These are phyloP conservation scores for Craseonycteris thonglongyai DNA, from an alignment of 2,113 vertebrate genomes.

Conservation along the genomic window DNA sequence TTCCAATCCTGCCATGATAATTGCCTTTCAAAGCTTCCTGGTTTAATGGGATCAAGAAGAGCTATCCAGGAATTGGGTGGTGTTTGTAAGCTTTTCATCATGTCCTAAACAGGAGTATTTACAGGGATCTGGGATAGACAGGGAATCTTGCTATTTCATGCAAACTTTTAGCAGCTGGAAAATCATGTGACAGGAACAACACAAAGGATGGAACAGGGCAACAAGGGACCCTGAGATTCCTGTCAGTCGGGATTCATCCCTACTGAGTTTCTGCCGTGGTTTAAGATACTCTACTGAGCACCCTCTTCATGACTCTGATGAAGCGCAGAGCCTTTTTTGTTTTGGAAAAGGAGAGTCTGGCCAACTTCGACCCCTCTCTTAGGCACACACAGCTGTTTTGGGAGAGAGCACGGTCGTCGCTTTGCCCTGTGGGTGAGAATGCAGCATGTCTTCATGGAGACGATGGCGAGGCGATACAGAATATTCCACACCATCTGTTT, in stretches of 20 bases:
- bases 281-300: slow-evolving; percentile 55
- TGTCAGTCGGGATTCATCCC: slow-evolving; percentile 25
- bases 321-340: slow-evolving; percentile 60
- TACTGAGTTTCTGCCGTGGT: slow-evolving; percentile 10
- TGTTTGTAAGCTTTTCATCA: slow-evolving; percentile 68
- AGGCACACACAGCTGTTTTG: slow-evolving; percentile 74
- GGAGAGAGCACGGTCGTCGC: slow-evolving; percentile 72
- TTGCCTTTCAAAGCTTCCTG: slow-evolving; percentile 58
- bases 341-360: slow-evolving; percentile 67
- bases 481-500: slow-evolving; percentile 83
- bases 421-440: slow-evolving; percentile 73
- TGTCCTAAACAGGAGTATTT: slow-evolving; percentile 32
- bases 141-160: slow-evolving; percentile 28
- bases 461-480: slow-evolving; percentile 78
- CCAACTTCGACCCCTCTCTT: slow-evolving; percentile 62
- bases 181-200: slow-evolving; percentile 22
- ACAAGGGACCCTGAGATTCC: neutral
- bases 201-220: neutral
- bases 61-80: slow-evolving; percentile 52
- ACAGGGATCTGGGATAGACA: neutral
- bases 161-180: slow-evolving; percentile 29
- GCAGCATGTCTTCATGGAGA: slow-evolving; percentile 64
- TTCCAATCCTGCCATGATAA: slow-evolving; percentile 46
- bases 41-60: slow-evolving; percentile 54
- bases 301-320: slow-evolving; percentile 69